These are phyloP conservation scores for Lycocerus yunnanus DNA, from an alignment of 2,888 invertebrate species.

Conservation along the genomic window DNA sequence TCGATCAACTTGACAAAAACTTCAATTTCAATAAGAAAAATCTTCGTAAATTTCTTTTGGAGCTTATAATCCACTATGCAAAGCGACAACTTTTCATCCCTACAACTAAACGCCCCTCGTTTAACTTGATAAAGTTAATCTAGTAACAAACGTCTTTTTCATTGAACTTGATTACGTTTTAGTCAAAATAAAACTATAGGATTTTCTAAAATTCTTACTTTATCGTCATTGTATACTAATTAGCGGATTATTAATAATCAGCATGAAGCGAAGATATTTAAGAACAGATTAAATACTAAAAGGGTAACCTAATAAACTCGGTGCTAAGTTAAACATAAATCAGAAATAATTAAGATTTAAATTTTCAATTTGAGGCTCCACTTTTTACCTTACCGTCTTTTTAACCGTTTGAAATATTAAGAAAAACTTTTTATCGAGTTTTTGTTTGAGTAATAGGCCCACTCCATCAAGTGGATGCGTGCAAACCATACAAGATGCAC, in stretches of 20 bases:
- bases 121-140: neutral
- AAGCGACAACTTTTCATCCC: neutral
- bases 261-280: conserved; percentile 24
- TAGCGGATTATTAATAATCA: conserved; percentile 24
- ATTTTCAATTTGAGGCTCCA: neutral
- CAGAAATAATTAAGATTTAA: neutral
- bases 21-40: neutral
- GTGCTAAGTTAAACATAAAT: neutral
- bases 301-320: neutral
- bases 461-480: conserved; percentile 29
- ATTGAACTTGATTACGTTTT: neutral
- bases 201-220: neutral
- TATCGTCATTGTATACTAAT: conserved; percentile 18
- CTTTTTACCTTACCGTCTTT: neutral
- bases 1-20: neutral
- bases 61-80: neutral
- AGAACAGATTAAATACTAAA: conserved; percentile 4
- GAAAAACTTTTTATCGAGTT: conserved; percentile 7
- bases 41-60: neutral
- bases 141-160: neutral
- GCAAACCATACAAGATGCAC: conserved; percentile 9
- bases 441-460: conserved; percentile 35
- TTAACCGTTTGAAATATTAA: neutral
- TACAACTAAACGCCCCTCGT: neutral
- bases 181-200: neutral